Conservation (phyloP, 2,797 vertebrate genomes). For the Huso huso region DNA sequence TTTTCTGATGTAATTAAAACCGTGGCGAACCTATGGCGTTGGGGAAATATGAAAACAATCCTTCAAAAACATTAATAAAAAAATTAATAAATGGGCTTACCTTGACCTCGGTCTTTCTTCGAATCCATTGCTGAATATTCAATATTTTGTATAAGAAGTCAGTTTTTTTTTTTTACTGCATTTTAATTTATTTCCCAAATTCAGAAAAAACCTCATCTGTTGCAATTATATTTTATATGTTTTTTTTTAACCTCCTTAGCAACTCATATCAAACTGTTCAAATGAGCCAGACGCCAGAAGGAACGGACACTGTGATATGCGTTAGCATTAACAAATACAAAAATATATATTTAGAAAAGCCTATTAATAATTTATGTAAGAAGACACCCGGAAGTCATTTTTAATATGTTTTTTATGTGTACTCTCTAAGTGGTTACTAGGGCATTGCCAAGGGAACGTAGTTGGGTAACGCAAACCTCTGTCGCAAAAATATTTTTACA, state of each 20-base stretch:
- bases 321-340: neutral
- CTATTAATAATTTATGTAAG: neutral
- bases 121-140: conserved; percentile 49
- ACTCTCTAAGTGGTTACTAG: conserved; percentile 19
- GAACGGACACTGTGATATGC: too few species aligned
- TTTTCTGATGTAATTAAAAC: too few species aligned
- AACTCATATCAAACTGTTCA: too few species aligned
- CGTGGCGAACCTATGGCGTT: conserved; percentile 3
- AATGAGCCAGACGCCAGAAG: too few species aligned
- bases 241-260: neutral
- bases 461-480: neutral
- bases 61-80: conserved; percentile 18
- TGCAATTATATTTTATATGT: neutral
- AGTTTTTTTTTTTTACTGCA: neutral
- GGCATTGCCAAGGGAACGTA: conserved; percentile 23
- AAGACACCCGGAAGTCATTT: conserved; percentile 22
- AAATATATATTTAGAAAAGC: neutral
- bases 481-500: conserved; percentile 1
- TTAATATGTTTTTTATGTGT: conserved; percentile 8
- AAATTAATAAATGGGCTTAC: conserved; percentile 39
- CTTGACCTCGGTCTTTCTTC: conserved; percentile 61
- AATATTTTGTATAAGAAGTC: neutral
- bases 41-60: conserved; percentile 43
- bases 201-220: neutral
- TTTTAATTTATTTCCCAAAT: neutral